Evolutionary conservation across 2,888 invertebrate species (phyloP).

Genomic region (Linnaemya tessellans): DNA sequence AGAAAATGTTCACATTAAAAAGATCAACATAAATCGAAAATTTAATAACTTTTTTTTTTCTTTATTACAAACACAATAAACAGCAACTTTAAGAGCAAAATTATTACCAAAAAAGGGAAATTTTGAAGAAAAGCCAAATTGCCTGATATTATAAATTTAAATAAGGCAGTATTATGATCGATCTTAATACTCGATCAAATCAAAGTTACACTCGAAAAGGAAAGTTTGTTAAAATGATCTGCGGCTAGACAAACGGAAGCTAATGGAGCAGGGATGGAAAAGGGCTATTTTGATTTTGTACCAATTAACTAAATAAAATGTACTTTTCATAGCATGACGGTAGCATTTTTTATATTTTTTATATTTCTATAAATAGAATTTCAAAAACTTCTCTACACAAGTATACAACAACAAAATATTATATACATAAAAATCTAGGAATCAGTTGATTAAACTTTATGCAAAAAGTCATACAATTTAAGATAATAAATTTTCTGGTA

Average conservation of each 20-base stretch:
- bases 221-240: not conserved
- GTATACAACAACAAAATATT: no score
- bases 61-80: constrained; percentile 23
- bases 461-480: no score
- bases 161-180: constrained; percentile 45
- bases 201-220: not conserved
- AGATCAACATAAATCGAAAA: constrained; percentile 54
- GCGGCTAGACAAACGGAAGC: not conserved
- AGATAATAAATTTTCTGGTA: no score
- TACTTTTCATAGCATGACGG: no score
- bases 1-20: constrained; percentile 22
- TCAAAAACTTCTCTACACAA: no score
- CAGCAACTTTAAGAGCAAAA: constrained; percentile 34
- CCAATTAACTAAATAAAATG: no score
- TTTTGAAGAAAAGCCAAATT: not conserved
- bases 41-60: constrained; percentile 18
- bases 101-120: not conserved
- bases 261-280: no score
- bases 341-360: no score
- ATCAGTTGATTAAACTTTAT: no score
- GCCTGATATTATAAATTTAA: constrained; percentile 18
- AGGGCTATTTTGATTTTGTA: no score
- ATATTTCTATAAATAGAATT: no score
- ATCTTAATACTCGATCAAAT: not conserved
- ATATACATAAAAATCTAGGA: no score